Base-by-base conservation (phyloP, 2,888 invertebrate genomes). In the Crematogaster levior region DNA sequence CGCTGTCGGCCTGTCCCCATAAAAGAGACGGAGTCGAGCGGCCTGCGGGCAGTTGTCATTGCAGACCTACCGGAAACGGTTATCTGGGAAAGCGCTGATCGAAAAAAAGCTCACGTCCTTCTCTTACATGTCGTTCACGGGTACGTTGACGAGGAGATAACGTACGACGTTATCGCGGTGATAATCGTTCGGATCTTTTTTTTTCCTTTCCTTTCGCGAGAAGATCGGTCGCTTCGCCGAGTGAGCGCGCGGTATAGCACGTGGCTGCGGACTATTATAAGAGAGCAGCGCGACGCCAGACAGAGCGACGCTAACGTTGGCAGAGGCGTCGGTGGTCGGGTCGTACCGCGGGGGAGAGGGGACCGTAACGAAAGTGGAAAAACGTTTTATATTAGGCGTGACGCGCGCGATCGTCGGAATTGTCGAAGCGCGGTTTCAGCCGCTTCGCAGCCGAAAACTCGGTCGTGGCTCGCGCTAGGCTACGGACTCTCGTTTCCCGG, bases 11-110 rank as follows among this genome's bases (percentile, higher is more conserved):
- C 84, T 88, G 86, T 89, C 91, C 90, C 91, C 91, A 92, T 92
- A 92, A 92, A 92, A 92, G 92, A 90, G 87, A 88, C 88, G 89
- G 91, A 90, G 88, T 89, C 92, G 90, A 90, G 89, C 90, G 90
- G 91, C 90, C 88, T 86, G 88, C 90, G 91, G 91, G 88, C 92
- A 92, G 92, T 92, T 90, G 92, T 92, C 92, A 92, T 90, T 90
- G 90, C 86, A 85, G 88, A 85, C 84, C 84, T 85, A 83, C 86
- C 91, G 90, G 87, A 74, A 74, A 43, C 80, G 68, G 37, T 18
- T 37, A 43, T 21, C 48, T 34, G 15, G 30, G 73, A 58, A 10
- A 21, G 6, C 43, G 58, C 7, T 15, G 7, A 12, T 56, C 58
- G 18, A 46, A 12, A 61, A 27, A 72, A 37, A 37, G 34, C 34